Conservation (phyloP, 92 coral and sea anemone genomes). For the Palythoa grandiflora region DNA sequence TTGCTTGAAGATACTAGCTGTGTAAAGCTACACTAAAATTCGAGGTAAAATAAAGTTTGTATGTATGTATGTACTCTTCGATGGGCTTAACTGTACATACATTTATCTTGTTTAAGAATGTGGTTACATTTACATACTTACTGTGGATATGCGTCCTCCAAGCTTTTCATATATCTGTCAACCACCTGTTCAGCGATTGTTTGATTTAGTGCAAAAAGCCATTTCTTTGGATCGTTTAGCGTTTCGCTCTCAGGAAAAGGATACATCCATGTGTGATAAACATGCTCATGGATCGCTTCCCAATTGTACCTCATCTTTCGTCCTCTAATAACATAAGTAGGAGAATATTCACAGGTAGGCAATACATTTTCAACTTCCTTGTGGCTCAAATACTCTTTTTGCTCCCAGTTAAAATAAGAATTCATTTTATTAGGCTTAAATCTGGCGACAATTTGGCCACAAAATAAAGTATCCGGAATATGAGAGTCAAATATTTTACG, state of each 20-base stretch:
- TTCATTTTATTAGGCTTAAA: neutral
- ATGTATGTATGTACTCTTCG: too few relatives aligned
- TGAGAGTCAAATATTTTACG: constrained; percentile 1
- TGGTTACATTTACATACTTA: constrained; percentile 19
- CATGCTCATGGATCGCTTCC: neutral
- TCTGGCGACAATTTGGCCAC: neutral
- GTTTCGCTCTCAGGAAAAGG: constrained; percentile 15
- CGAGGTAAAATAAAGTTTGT: too few relatives aligned
- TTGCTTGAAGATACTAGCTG: too few relatives aligned
- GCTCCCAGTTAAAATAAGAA: constrained; percentile 1
- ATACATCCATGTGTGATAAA: neutral
- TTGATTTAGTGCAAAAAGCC: constrained; percentile 46
- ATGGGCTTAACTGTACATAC: too few relatives aligned
- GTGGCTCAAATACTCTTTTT: constrained; percentile 31
- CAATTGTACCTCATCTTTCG: constrained; percentile 16
- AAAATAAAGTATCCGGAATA: constrained; percentile 7
- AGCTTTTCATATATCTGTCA: constrained; percentile 51
- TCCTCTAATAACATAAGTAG: constrained; percentile 50
- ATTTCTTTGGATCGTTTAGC: constrained; percentile 5
- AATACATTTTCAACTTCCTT: constrained; percentile 33
- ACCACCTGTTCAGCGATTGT: constrained; percentile 49
- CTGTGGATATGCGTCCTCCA: constrained; percentile 65
- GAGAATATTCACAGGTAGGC: constrained; percentile 49
- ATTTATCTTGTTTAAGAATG: too few relatives aligned
- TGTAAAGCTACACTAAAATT: too few relatives aligned